Percentiles rank a stretch among this genome's conserved stretches.
Evolutionary conservation across 2,113 vertebrate genomes (phyloP).

Genomic region (Brienomyrus brachyistius): DNA sequence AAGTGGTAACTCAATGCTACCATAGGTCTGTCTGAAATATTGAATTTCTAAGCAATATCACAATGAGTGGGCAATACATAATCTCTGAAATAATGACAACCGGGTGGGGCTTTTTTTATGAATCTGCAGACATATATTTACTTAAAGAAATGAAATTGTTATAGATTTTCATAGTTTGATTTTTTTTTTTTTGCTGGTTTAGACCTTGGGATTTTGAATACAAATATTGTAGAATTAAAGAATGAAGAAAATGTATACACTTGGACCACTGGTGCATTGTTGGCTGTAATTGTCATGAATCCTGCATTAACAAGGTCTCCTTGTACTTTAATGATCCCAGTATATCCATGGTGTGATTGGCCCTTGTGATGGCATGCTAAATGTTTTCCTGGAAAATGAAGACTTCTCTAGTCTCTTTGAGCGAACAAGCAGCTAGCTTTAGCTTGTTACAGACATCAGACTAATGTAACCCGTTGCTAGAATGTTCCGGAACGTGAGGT

Average conservation of each 20-base stretch:
- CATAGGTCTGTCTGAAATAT: neutral
- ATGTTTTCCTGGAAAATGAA: neutral
- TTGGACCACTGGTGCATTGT: neutral
- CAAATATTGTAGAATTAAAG: neutral
- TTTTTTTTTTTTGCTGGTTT: neutral
- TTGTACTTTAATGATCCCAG: neutral
- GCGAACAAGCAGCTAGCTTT: neutral
- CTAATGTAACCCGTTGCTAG: neutral
- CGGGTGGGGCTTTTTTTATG: neutral
- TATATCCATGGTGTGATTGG: neutral
- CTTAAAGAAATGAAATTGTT: neutral
- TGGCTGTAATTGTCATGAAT: neutral
- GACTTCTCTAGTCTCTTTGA: neutral
- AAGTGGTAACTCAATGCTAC: neutral
- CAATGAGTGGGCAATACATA: neutral
- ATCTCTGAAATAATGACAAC: neutral
- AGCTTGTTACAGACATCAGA: neutral
- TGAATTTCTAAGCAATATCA: slow-evolving; percentile 4
- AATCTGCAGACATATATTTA: neutral
- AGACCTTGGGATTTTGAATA: neutral
- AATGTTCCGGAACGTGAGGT: neutral
- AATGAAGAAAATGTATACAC: neutral
- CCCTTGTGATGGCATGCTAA: neutral
- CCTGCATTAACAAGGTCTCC: neutral
- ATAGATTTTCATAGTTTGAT: neutral